Evolutionary conservation across 2,888 invertebrate species (phyloP), one percentile per base, ranked within the genome.

Genomic region (Trachelus stipa): DNA sequence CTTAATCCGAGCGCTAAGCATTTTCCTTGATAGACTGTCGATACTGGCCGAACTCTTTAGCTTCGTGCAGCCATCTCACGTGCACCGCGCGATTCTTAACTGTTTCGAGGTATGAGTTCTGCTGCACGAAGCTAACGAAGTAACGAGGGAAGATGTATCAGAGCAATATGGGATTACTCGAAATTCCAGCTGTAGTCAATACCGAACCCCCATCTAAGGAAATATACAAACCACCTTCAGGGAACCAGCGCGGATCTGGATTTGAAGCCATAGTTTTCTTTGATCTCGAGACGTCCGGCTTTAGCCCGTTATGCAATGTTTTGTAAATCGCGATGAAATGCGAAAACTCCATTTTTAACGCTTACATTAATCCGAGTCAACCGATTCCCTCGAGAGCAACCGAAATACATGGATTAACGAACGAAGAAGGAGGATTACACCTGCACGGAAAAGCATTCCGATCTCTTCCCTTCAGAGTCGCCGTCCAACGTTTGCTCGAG

Each of bases 231-330:
- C 69, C 23, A 76, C n/a, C 37, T 76, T 34, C 31, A 74, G 75
- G 23, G 34, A 73, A 30, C 40, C 6, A 35, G 34, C 12, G 23
- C 11, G 69, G 23, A 73, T 31, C 23, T 73, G 34, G 33, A 73
- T 69, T 1, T 69, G 23, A n/a, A 23, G 1, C 23, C 69, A 69
- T 33, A 1, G 68, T 82, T 68, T 78, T 34, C 73, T 81, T 82
- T 34, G 79, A 82, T 77, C 37, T 80, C 12, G 81, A 82, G 69
- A 81, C 81, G 23, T 74, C 73, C 35, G 78, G 79, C n/a, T 77
- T 81, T 23, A 68, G 69, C 37, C 73, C 11, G 68, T 12, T 3
- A 31, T 77, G 77, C 68, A 79, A 80, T 77, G 34, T 34, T 34
- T 34, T 34, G 34, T 6, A 34, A 34, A 34, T 34, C 34, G 6